Percentiles rank a stretch among this genome's conserved stretches.
Conservation (phyloP, 2,888 invertebrate species). For the Andrena chrysosceles region DNA sequence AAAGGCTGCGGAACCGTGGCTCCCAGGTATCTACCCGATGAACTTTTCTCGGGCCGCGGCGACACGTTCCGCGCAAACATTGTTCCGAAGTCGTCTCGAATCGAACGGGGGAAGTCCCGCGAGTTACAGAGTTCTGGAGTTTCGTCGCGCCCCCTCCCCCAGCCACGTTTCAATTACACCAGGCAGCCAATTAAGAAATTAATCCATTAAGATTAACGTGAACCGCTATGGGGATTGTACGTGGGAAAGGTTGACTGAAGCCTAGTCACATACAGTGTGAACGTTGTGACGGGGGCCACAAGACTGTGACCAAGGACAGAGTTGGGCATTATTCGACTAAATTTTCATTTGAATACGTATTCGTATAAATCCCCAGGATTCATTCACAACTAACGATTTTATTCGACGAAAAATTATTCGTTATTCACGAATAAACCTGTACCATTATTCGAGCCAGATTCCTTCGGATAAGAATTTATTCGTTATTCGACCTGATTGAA, state of each 20-base stretch:
- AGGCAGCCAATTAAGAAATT: constrained; percentile 81
- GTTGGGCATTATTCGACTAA: too few relatives aligned
- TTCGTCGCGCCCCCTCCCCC: neutral
- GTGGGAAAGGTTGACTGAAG: constrained; percentile 8
- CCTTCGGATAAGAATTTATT: too few relatives aligned
- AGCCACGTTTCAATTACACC: constrained; percentile 72
- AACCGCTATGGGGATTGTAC: constrained; percentile 37
- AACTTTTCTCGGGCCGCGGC: constrained; percentile 55
- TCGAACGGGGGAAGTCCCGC: constrained; percentile 10
- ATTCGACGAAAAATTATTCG: too few relatives aligned
- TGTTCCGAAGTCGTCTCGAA: constrained; percentile 52
- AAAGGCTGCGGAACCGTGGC: constrained; percentile 40
- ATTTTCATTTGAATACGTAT: too few relatives aligned
- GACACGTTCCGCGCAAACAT: constrained; percentile 55
- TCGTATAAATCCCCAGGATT: too few relatives aligned
- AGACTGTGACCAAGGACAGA: too few relatives aligned
- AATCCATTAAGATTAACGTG: constrained; percentile 80
- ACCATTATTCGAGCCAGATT: too few relatives aligned
- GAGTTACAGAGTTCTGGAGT: neutral
- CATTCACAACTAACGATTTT: too few relatives aligned
- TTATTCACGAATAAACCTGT: too few relatives aligned
- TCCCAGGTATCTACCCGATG: constrained; percentile 34
- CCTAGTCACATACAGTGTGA: constrained; percentile 5
- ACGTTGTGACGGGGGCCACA: neutral
- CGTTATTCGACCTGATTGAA: too few relatives aligned